Conservation (phyloP, 2,113 vertebrate species). For the Holacanthus passer region DNA sequence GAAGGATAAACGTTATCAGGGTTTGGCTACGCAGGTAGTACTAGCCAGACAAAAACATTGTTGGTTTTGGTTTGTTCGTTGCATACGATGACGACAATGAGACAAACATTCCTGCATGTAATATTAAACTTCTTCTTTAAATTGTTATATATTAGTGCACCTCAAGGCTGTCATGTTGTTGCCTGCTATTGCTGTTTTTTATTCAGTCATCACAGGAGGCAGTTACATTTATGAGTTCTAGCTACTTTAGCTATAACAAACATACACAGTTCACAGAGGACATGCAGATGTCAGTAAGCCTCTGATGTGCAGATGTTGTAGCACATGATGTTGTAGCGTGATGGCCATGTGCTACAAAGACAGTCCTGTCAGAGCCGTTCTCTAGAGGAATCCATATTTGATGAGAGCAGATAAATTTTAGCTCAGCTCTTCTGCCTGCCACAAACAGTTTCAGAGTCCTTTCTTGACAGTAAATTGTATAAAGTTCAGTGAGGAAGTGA, state of each 20-base stretch:
- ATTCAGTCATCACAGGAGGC: no score
- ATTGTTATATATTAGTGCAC: neutral
- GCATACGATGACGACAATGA: neutral
- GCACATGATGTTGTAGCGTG: no score
- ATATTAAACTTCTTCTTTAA: neutral
- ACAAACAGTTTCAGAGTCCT: conserved; percentile 30
- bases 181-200: neutral
- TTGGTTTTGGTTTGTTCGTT: neutral
- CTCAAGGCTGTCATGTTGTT: neutral
- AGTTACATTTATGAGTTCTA: neutral
- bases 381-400: conserved; percentile 51
- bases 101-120: neutral
- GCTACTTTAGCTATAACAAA: neutral
- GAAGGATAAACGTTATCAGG: neutral
- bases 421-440: conserved; percentile 24
- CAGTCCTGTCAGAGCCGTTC: conserved; percentile 35
- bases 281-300: conserved; percentile 29
- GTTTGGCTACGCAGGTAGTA: neutral
- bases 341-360: conserved; percentile 28
- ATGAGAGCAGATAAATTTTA: conserved; percentile 60
- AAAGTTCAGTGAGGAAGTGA: conserved; percentile 27
- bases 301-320: conserved; percentile 44
- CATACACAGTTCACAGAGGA: conserved; percentile 28
- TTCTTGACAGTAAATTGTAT: conserved; percentile 15
- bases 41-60: neutral